phyloP scores from a whole-genome alignment of 2,113 vertebrate species.

The Albula goreensis region DNA sequence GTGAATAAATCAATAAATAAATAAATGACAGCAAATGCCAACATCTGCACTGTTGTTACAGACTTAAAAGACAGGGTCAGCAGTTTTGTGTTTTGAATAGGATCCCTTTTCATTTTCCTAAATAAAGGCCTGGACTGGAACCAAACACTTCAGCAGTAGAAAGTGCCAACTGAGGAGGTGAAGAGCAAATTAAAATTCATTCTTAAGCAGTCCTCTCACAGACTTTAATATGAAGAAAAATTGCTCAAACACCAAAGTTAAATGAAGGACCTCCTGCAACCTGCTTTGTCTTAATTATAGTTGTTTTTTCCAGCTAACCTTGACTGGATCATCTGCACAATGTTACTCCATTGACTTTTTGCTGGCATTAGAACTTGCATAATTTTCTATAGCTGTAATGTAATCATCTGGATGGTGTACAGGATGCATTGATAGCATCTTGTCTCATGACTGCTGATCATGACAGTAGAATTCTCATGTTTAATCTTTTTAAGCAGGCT shows the following conservation, averaged over 20 bases:
- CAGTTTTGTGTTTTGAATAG: neutral
- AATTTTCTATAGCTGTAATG: too few relatives aligned
- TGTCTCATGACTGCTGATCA: too few relatives aligned
- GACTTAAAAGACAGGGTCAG: too few relatives aligned
- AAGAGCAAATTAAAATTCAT: slow-evolving; percentile 11
- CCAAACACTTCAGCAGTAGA: slow-evolving; percentile 2
- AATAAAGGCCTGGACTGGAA: slow-evolving; percentile 27
- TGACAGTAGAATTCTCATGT: too few relatives aligned
- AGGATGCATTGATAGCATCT: too few relatives aligned
- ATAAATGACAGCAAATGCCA: too few relatives aligned
- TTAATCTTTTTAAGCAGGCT: too few relatives aligned
- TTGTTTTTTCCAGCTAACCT: neutral
- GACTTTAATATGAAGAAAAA: slow-evolving; percentile 6
- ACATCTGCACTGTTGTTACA: too few relatives aligned
- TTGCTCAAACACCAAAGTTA: neutral
- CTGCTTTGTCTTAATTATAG: slow-evolving; percentile 12
- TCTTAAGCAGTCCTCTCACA: neutral
- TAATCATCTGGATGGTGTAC: too few relatives aligned
- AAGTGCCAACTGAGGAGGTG: neutral
- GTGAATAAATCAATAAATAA: too few relatives aligned
- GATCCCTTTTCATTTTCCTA: slow-evolving; percentile 25
- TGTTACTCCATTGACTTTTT: neutral
- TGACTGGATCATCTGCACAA: neutral
- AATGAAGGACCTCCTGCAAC: neutral
- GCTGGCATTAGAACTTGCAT: too few relatives aligned